Evolutionary conservation across 2,113 vertebrate genomes (phyloP), one percentile per base, ranked within the genome.

Genomic region (Erythrocebus patas): DNA sequence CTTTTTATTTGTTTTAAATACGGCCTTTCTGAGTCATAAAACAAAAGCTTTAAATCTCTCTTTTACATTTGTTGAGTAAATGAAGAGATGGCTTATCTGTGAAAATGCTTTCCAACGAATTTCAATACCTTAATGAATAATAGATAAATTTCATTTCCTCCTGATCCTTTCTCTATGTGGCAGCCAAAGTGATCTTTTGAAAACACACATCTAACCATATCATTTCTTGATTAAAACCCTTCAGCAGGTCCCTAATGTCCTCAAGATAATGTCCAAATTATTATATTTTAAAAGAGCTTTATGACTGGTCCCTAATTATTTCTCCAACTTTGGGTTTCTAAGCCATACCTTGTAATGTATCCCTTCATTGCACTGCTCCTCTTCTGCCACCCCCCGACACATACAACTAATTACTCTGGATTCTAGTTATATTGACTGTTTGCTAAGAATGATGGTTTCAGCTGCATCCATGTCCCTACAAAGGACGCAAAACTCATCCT

Each of bases 111-210:
- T n/a, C 30, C 89, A 85, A 82, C 55, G 30, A 97, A 94, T 91
- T 96, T 95, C 57, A 94, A 66, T 93, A 95, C 6, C 52, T 93
- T 93, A 81, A 95, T 97, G 57, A 96, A 97, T 96, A 97, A 97
- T 96, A 95, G 64, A 97, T 96, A 93, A 45, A 84, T 93, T 94
- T 73, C 38, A 95, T 95, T 96, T 96, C 76, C 40, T 70, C 22
- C 57, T 95, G 82, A 97, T 97, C 76, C 75, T 87, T 95, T 91
- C 57, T 80, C 38, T 94, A 78, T 2, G 11, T 81, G 57, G 27
- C 64, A 79, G 66, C 32, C 40, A 91, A 96, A 88, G 78, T 40
- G 72, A 68, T 96, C 82, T 95, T 92, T 93, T 16, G n/a, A 95
- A 97, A 95, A 57, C 20, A 25, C 72, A 91, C 68, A 97, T 89